A percentile compares a stretch with the other conserved stretches of the same genome.
These are phyloP conservation scores for Drosophila mimica DNA, from an alignment of 2,888 invertebrate species.

Conservation along the genomic window DNA sequence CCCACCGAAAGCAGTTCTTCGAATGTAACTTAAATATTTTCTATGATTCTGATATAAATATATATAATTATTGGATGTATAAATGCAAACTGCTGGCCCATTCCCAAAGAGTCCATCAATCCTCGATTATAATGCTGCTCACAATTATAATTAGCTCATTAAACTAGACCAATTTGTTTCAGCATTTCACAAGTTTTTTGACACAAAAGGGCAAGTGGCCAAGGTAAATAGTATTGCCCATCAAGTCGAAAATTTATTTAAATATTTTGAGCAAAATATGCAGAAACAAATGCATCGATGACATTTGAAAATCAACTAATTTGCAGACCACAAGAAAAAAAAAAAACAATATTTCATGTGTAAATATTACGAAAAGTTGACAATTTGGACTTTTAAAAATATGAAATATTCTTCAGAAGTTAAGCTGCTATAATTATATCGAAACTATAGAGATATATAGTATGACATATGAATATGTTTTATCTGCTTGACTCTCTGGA, in stretches of 20 bases:
- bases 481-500: background rate
- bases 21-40: background rate
- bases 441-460: background rate
- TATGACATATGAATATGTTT: background rate
- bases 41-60: background rate
- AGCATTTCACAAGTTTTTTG: constrained; percentile 20
- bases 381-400: background rate
- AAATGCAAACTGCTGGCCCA: background rate
- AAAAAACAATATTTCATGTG: background rate
- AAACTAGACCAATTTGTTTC: constrained; percentile 18
- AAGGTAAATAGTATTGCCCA: constrained; percentile 42
- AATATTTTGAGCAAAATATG: background rate
- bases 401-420: background rate
- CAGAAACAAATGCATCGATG: constrained; percentile 36
- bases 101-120: background rate
- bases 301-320: constrained; percentile 55
- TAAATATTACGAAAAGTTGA: background rate
- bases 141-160: constrained; percentile 4
- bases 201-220: constrained; percentile 59
- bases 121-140: background rate
- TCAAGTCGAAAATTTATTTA: constrained; percentile 31
- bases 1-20: constrained; percentile 18
- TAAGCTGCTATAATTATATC: background rate
- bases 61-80: background rate
- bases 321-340: constrained; percentile 19